Percentiles rank a stretch among this genome's conserved stretches.
Evolutionary conservation across 2,113 vertebrate species (phyloP).

Genomic region (Bufo gargarizans): DNA sequence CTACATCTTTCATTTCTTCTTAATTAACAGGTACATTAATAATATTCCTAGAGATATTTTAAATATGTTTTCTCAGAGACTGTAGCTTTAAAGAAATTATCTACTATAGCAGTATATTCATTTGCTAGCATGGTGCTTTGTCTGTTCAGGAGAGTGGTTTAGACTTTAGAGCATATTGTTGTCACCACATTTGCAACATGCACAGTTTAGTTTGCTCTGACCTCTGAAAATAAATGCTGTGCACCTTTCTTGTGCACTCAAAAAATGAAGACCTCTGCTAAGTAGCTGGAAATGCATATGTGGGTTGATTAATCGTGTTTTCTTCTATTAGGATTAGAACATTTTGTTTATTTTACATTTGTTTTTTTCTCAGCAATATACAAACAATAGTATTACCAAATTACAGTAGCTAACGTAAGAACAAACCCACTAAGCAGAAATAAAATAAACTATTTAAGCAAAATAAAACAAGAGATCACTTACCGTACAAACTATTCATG

Average conservation of each 20-base stretch:
- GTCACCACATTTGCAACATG: conserved; percentile 11
- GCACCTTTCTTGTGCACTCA: conserved; percentile 7
- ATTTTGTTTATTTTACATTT: conserved; percentile 17
- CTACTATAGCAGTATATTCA: conserved; percentile 6
- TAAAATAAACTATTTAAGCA: neutral
- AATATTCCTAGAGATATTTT: neutral
- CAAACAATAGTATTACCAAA: neutral
- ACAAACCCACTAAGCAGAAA: neutral
- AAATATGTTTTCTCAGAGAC: neutral
- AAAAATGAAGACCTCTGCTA: conserved; percentile 30
- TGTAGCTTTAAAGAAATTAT: neutral
- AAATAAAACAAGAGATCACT: neutral
- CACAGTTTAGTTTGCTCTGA: conserved; percentile 17
- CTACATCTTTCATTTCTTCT: too few relatives aligned
- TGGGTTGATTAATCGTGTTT: conserved; percentile 22
- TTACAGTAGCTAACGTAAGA: neutral
- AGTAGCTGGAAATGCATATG: conserved; percentile 9
- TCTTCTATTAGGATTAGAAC: neutral
- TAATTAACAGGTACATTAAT: neutral
- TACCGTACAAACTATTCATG: neutral
- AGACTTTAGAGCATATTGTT: neutral
- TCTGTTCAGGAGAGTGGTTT: conserved; percentile 28
- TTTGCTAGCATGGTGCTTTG: conserved; percentile 29
- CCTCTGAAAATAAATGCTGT: conserved; percentile 38
- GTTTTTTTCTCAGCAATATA: neutral